Base-by-base conservation (phyloP, 1,140 invertebrate species). In the Procambarus virginalis region DNA sequence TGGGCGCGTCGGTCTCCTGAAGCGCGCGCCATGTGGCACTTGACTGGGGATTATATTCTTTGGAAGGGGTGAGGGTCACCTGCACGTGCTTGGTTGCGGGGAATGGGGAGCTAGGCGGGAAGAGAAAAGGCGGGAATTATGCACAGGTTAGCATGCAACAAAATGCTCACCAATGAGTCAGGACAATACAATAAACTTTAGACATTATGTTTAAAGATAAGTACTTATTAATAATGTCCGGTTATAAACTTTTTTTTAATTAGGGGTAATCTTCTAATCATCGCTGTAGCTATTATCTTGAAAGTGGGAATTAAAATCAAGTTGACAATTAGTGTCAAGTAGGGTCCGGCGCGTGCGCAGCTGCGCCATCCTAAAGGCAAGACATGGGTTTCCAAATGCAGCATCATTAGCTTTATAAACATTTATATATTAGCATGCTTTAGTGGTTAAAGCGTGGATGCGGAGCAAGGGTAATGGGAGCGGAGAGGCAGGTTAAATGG, bases 41-140 rank as follows among this genome's bases (percentile, higher is more conserved):
- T 45, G 90, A 76, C 46, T 88, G 90, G 46, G 91, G 91, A 86
- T 92, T 92, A 89, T 92, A 92, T 51, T 92, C 91, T 89, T 91
- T 91, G 86, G 86, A 88, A 77, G 89, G 89, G 75, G 89, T 89
- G 73, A 92, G 82, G 73, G 89, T 76, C 78, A 91, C 91, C 79
- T 84, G 81, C 73, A 77, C 82, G 58, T 86, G 89, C 78, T 88
- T 91, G 76, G 82, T 34, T 51, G 84, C 76, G 77, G 84, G 68
- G 89, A 51, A 84, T 46, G 85, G 78, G 79, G 91, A 81, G 75
- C 91, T 92, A 81, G 83, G 49, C 73, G 70, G 80, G 79, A 78
- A 82, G 82, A 89, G 81, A 83, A 85, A 80, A 83, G 55, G 68
- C 45, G 75, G 90, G 68, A 86, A 91, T 85, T 85, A 90, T 79